Base-by-base conservation (phyloP, 2,888 invertebrate genomes). In the Ditula angustiorana region DNA sequence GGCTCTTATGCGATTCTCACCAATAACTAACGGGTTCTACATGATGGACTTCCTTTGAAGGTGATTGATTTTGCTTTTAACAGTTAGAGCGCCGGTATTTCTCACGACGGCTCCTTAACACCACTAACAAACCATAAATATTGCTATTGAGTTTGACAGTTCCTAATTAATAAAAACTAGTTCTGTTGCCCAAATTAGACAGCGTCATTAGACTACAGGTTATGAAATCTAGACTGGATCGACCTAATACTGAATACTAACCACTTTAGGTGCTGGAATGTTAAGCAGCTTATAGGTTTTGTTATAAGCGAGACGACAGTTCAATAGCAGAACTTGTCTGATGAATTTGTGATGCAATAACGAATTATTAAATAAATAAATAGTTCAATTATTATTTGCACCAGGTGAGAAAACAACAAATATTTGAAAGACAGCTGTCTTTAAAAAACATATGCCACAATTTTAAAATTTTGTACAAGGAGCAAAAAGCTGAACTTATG, bases 151-250 rank as follows among this genome's bases (percentile, higher is more conserved):
- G 21, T 13, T 49, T 56, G 62, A 56, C 49, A 56, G 49, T 30
- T 41, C 30, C 23, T 49, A 49, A 56, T 62, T 56, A 62, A 56
- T 56, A 37, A 30, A 61, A 56, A 47, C 28, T 30, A 28, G 49
- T 62, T 56, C 33, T 30, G 30, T 13, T 47, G 35, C 47, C 49
- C 13, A 49, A 62, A 23, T 35, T 49, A 53, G 49, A 28, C 28
- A 52, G 30, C 35, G 58, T 47, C 44, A 53, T 61, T 49, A 53
- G 49, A 23, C 21, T 49, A 8, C 19, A 35, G n/a, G 35, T 61
- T 49, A 49, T 37, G 62, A 62, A 62, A 62, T 37, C 62, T 49
- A 49, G 62, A 56, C 26, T 16, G 28, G 50, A 21, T 62, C 16
- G 56, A 28, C 11, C 8, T 21, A n/a, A 57, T 61, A 35, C n/a